These are phyloP conservation scores for Acromyrmex charruanus DNA, from an alignment of 1,140 invertebrate genomes.

Conservation along the genomic window DNA sequence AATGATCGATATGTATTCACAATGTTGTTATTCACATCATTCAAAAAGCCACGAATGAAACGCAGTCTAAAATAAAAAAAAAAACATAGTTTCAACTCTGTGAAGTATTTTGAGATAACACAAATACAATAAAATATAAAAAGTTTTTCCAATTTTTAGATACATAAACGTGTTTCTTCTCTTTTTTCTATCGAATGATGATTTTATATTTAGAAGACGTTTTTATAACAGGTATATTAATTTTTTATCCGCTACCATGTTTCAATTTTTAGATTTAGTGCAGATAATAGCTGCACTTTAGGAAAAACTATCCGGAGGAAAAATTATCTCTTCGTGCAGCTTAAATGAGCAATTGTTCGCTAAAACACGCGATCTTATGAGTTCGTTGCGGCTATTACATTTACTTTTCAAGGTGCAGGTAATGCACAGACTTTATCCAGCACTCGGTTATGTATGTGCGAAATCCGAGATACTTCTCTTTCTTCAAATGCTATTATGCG, in stretches of 20 bases:
- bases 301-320: background rate
- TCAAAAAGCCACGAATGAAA: background rate
- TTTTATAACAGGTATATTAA: background rate
- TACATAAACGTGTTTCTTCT: background rate
- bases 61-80: background rate
- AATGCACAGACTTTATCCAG: background rate
- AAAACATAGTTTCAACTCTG: background rate
- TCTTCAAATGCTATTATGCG: background rate
- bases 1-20: background rate
- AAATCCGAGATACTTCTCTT: background rate
- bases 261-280: background rate
- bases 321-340: background rate
- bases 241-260: background rate
- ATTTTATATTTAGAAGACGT: background rate
- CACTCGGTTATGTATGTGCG: background rate
- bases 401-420: slow-evolving; percentile 23
- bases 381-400: slow-evolving; percentile 45
- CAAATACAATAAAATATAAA: background rate
- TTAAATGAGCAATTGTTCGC: slow-evolving; percentile 10
- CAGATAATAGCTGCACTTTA: background rate
- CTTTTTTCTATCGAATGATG: background rate
- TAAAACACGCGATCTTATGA: background rate
- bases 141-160: background rate
- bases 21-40: background rate
- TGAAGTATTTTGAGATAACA: background rate